These are phyloP conservation scores for Wiebesia pumilae DNA, from an alignment of 1,140 invertebrate genomes.

Conservation along the genomic window DNA sequence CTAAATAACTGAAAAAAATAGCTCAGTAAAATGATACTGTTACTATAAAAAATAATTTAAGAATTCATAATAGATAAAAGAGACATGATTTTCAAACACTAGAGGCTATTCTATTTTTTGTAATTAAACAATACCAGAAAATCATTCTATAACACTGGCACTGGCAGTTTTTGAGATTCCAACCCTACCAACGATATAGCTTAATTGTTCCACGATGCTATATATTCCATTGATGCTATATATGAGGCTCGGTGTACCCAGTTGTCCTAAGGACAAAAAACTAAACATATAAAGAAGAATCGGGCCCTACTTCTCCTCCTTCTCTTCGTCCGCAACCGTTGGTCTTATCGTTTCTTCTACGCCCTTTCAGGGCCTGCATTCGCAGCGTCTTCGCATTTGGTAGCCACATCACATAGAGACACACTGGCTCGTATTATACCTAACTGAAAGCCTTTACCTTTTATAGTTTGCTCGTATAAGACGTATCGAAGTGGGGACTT, in stretches of 20 bases:
- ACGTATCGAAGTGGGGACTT: conserved; percentile 2
- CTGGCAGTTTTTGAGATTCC: not conserved
- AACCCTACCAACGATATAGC: not conserved
- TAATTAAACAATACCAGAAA: too few relatives aligned
- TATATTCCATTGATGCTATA: not conserved
- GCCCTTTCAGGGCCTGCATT: conserved; percentile 2
- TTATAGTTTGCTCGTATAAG: not conserved
- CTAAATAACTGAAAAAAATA: too few relatives aligned
- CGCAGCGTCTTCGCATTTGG: not conserved
- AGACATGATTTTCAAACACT: too few relatives aligned
- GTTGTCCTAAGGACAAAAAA: not conserved
- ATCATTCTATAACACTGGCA: too few relatives aligned
- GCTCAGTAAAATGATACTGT: too few relatives aligned
- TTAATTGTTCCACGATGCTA: not conserved
- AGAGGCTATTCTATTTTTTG: too few relatives aligned
- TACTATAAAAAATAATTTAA: too few relatives aligned
- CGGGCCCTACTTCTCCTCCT: not conserved
- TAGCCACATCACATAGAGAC: not conserved
- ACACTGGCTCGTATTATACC: not conserved
- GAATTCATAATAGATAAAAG: too few relatives aligned
- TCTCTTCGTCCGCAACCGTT: not conserved
- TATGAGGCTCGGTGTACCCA: not conserved
- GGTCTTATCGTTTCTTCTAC: not conserved
- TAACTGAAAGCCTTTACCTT: conserved; percentile 11
- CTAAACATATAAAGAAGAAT: not conserved